Base-by-base conservation (phyloP, 2,888 invertebrate species). In the Blastobasis adustella region DNA sequence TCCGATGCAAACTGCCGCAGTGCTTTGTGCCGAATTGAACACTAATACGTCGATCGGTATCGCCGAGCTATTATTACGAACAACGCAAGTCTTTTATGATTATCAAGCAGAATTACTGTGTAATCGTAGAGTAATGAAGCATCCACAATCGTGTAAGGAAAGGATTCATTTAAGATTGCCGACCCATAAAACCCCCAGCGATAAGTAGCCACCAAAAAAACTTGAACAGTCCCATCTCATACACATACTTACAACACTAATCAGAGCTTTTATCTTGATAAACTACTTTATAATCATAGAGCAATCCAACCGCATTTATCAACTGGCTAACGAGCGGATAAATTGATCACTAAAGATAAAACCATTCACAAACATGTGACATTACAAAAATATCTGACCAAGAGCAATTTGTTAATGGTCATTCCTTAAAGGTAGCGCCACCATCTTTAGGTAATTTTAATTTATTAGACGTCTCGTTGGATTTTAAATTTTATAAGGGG, bases 291-390 rank as follows among this genome's bases (percentile, higher is more conserved):
- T 82, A 79, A 82, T 81, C 82, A 76, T 67, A 71, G 67, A 77
- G 66, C 71, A 73, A 80, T 81, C 74, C 69, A 71, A 69, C 67
- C 66, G 61, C 74, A 84, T 86, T 81, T 79, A 81, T 84, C 75
- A 79, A 71, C 58, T 23, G 63, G 63, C 73, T 84, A 85, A 86
- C 78, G 79, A 85, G 76, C 73, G 74, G 76, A 84, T 82, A 79
- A 86, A 82, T 81, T 79, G 81, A 81, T 81, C 76, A 73, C 73
- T 69, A 71, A 62, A 78, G 80, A 83, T 82, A 79, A 76, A 71
- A 64, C 71, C 71, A 74, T 78, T 79, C 74, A 81, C 76, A 76
- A 79, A 79, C 74, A 76, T 73, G 73, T 65, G 66, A 75, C 73
- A 75, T 82, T 75, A 84, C 80, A 80, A 76, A 82, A 79, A 81